Base-by-base conservation (phyloP, 2,113 vertebrate genomes). In the Brevimyrus niger region DNA sequence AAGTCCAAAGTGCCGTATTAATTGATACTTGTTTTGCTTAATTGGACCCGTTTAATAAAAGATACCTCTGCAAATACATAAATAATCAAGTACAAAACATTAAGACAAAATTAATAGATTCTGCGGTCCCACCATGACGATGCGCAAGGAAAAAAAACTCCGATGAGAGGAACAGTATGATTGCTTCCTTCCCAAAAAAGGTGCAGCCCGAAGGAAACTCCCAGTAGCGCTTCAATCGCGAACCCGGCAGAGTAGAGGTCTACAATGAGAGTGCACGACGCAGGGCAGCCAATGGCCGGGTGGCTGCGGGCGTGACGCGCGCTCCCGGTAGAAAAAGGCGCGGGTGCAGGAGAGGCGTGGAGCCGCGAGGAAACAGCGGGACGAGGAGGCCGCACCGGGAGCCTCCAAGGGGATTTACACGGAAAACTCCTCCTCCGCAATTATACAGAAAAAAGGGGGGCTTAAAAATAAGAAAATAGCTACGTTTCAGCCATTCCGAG, bases 251-350 rank as follows among this genome's bases (percentile, higher is more conserved):
- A 31, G 47, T 86, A 21, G 48, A 2, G 92, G 88, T 76, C 89
- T 92, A 93, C 91, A 95, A 94, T 95, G 92, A 92, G 93, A 92
- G 91, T 92, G 93, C 91, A 93, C 93, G 93, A 94, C 92, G 91
- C 86, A 89, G 89, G 82, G 89, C 95, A 97, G 95, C 97, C 98
- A 98, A 98, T 98, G 95, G 94, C 93, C 93, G 94, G 88, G 93
- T 93, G 61, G 86, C 92, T 93, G 88, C 96, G 95, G 96, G 94
- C 93, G 95, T 98, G 98, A 98, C 97, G 97, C 97, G 96, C 94
- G 93, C 94, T 94, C 96, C 96, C 96, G 94, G 95, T 98, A 97
- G 97, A 99, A 98, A 86, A 99, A 98, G 97, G 97, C 97, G 97
- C 96, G 95, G 95, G 95, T 94, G 96, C 96, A 92, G 93, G 88